Evolutionary conservation across 2,113 vertebrate genomes (phyloP), one percentile per base, ranked within the genome.

Genomic region (Eptatretus burgeri): DNA sequence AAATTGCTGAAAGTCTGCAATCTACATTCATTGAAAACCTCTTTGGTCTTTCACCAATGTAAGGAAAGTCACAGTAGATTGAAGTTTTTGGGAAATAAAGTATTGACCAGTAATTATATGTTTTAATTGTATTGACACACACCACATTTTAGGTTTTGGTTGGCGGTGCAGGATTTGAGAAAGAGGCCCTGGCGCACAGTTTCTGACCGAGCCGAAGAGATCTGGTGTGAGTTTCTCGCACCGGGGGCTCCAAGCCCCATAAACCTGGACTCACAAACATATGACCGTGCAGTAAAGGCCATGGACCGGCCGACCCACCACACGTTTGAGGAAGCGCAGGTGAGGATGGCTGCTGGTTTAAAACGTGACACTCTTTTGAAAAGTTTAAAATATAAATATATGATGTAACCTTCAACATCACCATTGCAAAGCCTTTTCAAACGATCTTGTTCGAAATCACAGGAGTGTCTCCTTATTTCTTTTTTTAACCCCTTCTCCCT

Each of bases 221-320:
- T 95, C 71, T 95, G 88, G 88, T 81, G 82, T 71, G 88, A 95
- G 69, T 95, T 95, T 70, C 74, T 95, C 74, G 87, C 88, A 67
- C 77, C 85, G 0, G 88, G 88, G 66, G 88, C 88, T 10, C 84
- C 85, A 66, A 95, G 88, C 64, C 83, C 88, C 74, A 95, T 95
- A 73, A 95, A 95, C 53, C 74, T 95, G 66, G 88, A 95, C 72
- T 95, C 88, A 18, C 93, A 94, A 75, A 95, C 86, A 73, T 95
- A 95, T 2, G 85, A 75, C 75, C 93, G 93, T 79, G 93, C 88
- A 67, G 93, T 83, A 10, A 84, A 93, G 73, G 93, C 87, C 63
- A 81, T 95, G 69, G 89, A 91, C 77, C 85, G 91, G 65, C 84
- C 88, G 1, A 85, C 87, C 62, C 78, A 83, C 68, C 86, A 95